Evolutionary conservation across 2,888 invertebrate species (phyloP).

Genomic region (Zootermopsis nevadensis): DNA sequence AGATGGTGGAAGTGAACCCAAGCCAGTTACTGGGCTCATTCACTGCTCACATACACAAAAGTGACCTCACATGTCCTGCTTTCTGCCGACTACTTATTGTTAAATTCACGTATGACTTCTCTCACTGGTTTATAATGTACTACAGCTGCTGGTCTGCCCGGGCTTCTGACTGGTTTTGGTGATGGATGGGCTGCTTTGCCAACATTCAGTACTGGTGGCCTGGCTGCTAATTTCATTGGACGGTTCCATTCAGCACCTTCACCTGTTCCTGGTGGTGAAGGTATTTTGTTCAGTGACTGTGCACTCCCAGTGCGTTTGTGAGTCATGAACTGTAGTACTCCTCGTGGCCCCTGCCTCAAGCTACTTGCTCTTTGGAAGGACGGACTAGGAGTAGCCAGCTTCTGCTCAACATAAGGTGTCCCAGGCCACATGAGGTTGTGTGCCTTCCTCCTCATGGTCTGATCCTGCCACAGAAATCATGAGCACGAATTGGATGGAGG

Average conservation of each 20-base stretch:
- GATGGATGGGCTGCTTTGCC: too few relatives aligned
- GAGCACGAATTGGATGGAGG: too few relatives aligned
- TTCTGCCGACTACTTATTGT: background rate
- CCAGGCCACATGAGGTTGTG: conserved; percentile 29
- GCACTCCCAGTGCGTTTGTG: background rate
- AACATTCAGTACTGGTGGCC: background rate
- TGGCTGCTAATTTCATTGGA: background rate
- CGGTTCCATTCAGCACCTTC: background rate
- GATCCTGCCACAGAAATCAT: background rate
- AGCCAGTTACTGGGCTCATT: too few relatives aligned
- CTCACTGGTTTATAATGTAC: background rate
- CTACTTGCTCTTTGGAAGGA: background rate
- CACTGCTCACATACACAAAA: too few relatives aligned
- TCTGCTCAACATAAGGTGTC: background rate
- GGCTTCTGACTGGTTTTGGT: background rate
- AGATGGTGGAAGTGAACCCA: too few relatives aligned
- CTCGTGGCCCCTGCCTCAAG: background rate
- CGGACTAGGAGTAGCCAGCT: background rate
- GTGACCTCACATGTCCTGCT: too few relatives aligned
- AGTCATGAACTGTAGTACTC: conserved; percentile 8
- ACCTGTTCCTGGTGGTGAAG: background rate
- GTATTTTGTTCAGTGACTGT: background rate
- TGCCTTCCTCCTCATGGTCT: background rate
- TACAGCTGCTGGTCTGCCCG: background rate
- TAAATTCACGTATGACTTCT: background rate